These are phyloP conservation scores for Donacobius atricapilla DNA, from an alignment of 2,113 vertebrate species.

Conservation along the genomic window DNA sequence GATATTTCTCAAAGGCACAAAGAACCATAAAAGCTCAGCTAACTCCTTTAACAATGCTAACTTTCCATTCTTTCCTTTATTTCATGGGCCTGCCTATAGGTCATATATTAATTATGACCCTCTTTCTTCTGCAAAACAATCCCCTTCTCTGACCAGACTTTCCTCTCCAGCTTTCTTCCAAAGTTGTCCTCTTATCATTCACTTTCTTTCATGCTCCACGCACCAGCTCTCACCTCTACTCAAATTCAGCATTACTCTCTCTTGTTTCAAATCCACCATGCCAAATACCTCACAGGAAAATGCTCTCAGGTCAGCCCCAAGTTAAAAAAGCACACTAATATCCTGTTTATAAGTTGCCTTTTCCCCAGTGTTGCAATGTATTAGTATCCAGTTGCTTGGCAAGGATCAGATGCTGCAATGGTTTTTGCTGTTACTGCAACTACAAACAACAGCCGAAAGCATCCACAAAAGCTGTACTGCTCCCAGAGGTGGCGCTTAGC, in stretches of 20 bases:
- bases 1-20: background rate
- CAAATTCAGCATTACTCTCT: background rate
- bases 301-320: background rate
- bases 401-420: background rate
- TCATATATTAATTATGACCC: background rate
- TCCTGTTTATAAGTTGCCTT: background rate
- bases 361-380: background rate
- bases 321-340: background rate
- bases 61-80: background rate
- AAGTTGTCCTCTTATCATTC: background rate
- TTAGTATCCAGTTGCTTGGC: background rate
- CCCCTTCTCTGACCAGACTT: background rate
- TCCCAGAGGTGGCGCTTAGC: background rate
- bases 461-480: background rate
- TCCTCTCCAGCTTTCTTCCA: background rate
- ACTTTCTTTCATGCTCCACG: background rate
- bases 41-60: background rate
- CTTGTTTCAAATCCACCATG: background rate
- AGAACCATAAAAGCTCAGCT: background rate
- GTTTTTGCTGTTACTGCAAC: fast-evolving
- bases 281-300: background rate
- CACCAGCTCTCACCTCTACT: background rate
- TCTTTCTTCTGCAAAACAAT: background rate
- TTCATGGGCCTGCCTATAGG: background rate
- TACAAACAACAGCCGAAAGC: background rate